phyloP scores from a whole-genome alignment of 2,797 vertebrate genomes.

The Gobionotothen gibberifrons region DNA sequence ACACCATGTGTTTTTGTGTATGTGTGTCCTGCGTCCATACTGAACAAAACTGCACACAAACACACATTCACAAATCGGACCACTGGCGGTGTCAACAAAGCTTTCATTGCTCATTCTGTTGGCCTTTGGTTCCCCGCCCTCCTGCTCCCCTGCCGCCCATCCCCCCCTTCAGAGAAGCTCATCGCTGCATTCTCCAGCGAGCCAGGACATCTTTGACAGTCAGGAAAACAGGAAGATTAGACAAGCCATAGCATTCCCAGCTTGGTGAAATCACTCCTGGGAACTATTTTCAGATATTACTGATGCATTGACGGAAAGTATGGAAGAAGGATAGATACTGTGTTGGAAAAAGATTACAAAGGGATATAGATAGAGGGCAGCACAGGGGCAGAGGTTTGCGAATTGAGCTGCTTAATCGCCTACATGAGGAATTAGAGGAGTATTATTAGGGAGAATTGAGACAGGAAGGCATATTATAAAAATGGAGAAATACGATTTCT shows the following conservation, averaged over 20 bases:
- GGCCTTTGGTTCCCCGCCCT: conserved; percentile 62
- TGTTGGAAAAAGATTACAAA: conserved; percentile 6
- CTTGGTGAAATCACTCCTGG: conserved; percentile 26
- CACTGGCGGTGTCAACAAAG: conserved; percentile 61
- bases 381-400: conserved; percentile 24
- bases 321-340: conserved; percentile 10
- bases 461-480: conserved; percentile 39
- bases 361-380: conserved; percentile 25
- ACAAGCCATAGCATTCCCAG: conserved; percentile 41
- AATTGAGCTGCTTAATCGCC: conserved; percentile 25
- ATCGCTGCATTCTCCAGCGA: conserved; percentile 69
- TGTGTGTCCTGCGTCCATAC: background rate
- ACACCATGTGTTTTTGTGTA: background rate
- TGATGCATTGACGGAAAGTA: conserved; percentile 17
- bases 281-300: conserved; percentile 44
- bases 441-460: conserved; percentile 13
- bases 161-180: conserved; percentile 58
- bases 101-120: conserved; percentile 69
- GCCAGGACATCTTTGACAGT: conserved; percentile 69
- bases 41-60: conserved; percentile 31
- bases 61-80: conserved; percentile 25
- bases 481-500: conserved; percentile 28
- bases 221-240: conserved; percentile 56
- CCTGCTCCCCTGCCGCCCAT: conserved; percentile 48
- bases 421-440: conserved; percentile 33